Evolutionary conservation across 1,140 invertebrate genomes (phyloP).

Genomic region (Cotesia chilonis): DNA sequence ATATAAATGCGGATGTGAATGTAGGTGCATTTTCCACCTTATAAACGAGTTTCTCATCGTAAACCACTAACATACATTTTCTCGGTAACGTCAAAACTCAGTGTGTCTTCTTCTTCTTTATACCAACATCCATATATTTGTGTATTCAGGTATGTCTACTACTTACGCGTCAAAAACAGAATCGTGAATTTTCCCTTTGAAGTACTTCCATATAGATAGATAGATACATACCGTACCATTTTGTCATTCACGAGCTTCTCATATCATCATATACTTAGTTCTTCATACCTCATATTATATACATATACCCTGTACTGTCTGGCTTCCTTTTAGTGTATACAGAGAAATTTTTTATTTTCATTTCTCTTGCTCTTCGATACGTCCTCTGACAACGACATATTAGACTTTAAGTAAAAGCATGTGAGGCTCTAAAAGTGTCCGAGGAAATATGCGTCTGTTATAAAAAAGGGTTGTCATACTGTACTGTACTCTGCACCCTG

Average conservation of each 20-base stretch:
- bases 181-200: slow-evolving; percentile 23
- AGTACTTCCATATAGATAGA: neutral
- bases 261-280: neutral
- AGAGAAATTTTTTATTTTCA: neutral
- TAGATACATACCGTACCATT: too few species aligned
- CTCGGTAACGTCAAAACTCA: slow-evolving; percentile 1
- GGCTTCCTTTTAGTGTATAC: neutral
- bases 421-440: slow-evolving; percentile 5
- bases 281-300: too few species aligned
- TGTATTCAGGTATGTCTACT: slow-evolving; percentile 6
- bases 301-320: too few species aligned
- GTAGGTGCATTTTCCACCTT: slow-evolving; percentile 8
- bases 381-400: neutral
- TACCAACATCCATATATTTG: neutral
- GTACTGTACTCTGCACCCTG: too few species aligned
- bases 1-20: neutral
- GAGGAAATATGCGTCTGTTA: slow-evolving; percentile 5
- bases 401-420: slow-evolving; percentile 4
- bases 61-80: slow-evolving; percentile 22
- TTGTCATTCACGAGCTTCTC: too few species aligned
- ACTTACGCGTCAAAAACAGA: slow-evolving; percentile 22
- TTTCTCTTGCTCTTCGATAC: neutral
- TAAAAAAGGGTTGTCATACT: neutral
- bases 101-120: slow-evolving; percentile 8
- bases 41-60: slow-evolving; percentile 12